Base-by-base conservation (phyloP, 2,797 vertebrate genomes). In the Taenioides sp. region DNA sequence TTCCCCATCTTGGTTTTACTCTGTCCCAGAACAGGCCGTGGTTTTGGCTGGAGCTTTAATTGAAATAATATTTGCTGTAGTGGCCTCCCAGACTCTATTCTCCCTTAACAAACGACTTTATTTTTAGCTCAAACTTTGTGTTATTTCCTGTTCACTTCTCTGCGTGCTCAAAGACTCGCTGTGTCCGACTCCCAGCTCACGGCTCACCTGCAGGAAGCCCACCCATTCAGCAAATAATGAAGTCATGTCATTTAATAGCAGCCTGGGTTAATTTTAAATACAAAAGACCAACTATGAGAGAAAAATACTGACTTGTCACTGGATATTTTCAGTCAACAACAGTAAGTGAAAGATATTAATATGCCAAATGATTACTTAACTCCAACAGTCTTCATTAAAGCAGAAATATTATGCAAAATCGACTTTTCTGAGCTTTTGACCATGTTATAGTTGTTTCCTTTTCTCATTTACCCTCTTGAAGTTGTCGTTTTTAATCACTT, bases 51-150 rank as follows among this genome's bases (percentile, higher is more conserved):
- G 86, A 6, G 85, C 87, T 93, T 91, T 87, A 89, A 92, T 89
- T 88, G 83, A 82, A 92, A 93, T 91, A 92, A 93, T 94, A 91
- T 93, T 94, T 93, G 87, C 86, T 88, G 88, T 89, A 87, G 57
- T 83, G 80, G 88, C 83, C 87, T 91, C 88, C 87, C 85, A 74
- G 69, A 74, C 82, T 78, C 85, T 81, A 80, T 90, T 90, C 91
- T 89, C 83, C 86, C 88, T 83, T 84, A 92, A 94, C 92, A 92
- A n/a, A 91, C 88, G 77, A 70, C 84, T 82, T 91, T 93, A 94
- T 93, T 93, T 93, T 93, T 93, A 93, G 92, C 87, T 61, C 69
- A 49, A 74, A 75, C 80, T 92, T 92, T 37, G 83, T 87, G 92
- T 93, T 89, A 92, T 91, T 93, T 93, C 91, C 93, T 94, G 91